Evolutionary conservation across 2,888 invertebrate genomes (phyloP).

Genomic region (Drosophila fungiperda): DNA sequence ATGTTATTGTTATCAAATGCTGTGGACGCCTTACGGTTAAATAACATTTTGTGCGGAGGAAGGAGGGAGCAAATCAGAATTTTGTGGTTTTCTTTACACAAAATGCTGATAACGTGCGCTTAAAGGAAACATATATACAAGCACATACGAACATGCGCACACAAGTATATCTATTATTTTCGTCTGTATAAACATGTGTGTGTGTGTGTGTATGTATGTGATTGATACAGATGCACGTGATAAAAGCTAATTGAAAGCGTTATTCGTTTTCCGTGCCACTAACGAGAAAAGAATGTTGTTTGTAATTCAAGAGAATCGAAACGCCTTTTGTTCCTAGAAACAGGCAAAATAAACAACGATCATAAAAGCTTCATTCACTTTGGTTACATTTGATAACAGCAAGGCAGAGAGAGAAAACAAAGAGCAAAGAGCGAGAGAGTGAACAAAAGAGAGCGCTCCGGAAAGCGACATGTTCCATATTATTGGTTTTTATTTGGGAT

Average conservation of each 20-base stretch:
- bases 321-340: conserved; percentile 48
- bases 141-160: conserved; percentile 1
- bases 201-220: conserved; percentile 9
- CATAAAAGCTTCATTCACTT: conserved; percentile 43
- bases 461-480: conserved; percentile 28
- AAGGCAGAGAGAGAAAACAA: conserved; percentile 1
- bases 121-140: conserved; percentile 33
- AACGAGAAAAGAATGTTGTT: conserved; percentile 53
- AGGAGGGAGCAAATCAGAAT: conserved; percentile 7
- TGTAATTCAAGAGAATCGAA: conserved; percentile 4
- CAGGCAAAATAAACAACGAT: conserved; percentile 15
- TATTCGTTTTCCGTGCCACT: conserved; percentile 34
- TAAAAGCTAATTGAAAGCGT: conserved; percentile 57
- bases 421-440: conserved; percentile 5
- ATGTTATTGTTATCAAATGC: not conserved
- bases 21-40: conserved; percentile 31
- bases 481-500: conserved; percentile 40
- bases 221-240: conserved; percentile 51
- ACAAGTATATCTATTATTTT: conserved; percentile 25
- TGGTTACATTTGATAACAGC: conserved; percentile 50
- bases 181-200: conserved; percentile 6
- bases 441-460: conserved; percentile 22
- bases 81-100: conserved; percentile 35
- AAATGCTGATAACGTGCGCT: conserved; percentile 41
- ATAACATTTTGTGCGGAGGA: not conserved